Conservation (phyloP, 2,888 invertebrate species). For the Myopa tessellatipennis region DNA sequence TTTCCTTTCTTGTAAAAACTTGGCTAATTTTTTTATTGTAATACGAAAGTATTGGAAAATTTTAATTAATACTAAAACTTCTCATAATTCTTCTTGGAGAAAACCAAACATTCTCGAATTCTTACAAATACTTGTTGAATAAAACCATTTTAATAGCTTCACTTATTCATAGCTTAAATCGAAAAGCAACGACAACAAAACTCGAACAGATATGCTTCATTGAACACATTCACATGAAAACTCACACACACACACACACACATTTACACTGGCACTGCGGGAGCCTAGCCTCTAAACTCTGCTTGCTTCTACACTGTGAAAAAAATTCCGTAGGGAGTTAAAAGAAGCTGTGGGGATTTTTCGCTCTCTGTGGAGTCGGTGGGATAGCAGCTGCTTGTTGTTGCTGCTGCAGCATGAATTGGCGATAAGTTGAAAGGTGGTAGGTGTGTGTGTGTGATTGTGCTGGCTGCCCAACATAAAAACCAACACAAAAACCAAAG, state of each 20-base stretch:
- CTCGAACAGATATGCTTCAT: constrained; percentile 17
- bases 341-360: not conserved
- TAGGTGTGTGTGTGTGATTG: not conserved
- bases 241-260: not conserved
- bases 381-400: not conserved
- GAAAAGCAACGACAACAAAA: not conserved
- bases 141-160: no score
- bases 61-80: no score
- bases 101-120: no score
- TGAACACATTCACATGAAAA: constrained; percentile 7
- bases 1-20: no score
- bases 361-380: not conserved
- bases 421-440: constrained; percentile 11
- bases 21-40: no score
- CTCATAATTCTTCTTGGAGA: no score
- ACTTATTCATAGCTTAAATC: not conserved
- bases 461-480: not conserved
- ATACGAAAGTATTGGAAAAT: no score
- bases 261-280: constrained; percentile 5
- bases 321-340: not conserved
- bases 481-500: not conserved
- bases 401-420: constrained; percentile 3
- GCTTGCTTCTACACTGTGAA: not conserved
- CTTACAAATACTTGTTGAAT: no score
- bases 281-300: not conserved